These are phyloP conservation scores for Zophobas atratus DNA, from an alignment of 1,140 invertebrate genomes.

Conservation along the genomic window DNA sequence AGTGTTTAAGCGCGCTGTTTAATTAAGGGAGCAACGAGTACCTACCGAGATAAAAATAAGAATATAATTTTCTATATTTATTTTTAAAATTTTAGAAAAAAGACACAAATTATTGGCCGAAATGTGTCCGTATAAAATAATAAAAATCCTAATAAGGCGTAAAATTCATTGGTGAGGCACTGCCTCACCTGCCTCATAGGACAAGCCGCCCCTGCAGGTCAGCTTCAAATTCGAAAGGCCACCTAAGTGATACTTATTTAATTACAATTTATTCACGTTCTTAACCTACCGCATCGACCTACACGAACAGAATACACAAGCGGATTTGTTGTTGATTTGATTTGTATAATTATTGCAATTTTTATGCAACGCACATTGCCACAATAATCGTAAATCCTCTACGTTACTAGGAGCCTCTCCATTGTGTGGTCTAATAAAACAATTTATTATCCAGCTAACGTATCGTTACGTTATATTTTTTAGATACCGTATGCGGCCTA, in stretches of 20 bases:
- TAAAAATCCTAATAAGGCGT: conserved; percentile 6
- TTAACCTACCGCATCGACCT: conserved; percentile 52
- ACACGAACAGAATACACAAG: conserved; percentile 44
- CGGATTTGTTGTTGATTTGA: conserved; percentile 43
- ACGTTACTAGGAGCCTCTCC: conserved; percentile 54
- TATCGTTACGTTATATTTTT: conserved; percentile 50
- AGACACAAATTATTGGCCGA: too few species aligned
- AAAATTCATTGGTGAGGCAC: too few species aligned
- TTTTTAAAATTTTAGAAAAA: too few species aligned
- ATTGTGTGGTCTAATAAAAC: conserved; percentile 61
- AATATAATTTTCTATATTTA: too few species aligned
- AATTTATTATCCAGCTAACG: conserved; percentile 57
- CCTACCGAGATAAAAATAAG: too few species aligned
- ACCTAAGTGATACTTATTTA: conserved; percentile 42
- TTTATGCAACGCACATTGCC: conserved; percentile 52
- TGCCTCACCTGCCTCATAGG: too few species aligned
- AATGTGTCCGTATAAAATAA: too few species aligned
- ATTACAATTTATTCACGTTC: conserved; percentile 45
- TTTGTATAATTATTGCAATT: conserved; percentile 58
- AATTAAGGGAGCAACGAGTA: too few species aligned
- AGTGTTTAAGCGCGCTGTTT: too few species aligned
- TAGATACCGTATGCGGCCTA: conserved; percentile 45
- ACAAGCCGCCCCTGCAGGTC: too few species aligned
- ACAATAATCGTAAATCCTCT: conserved; percentile 57
- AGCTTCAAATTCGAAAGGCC: conserved; percentile 34